A percentile compares a stretch with the other conserved stretches of the same genome.
phyloP scores from a whole-genome alignment of 2,888 invertebrate species.

The Nemurella pictetii region DNA sequence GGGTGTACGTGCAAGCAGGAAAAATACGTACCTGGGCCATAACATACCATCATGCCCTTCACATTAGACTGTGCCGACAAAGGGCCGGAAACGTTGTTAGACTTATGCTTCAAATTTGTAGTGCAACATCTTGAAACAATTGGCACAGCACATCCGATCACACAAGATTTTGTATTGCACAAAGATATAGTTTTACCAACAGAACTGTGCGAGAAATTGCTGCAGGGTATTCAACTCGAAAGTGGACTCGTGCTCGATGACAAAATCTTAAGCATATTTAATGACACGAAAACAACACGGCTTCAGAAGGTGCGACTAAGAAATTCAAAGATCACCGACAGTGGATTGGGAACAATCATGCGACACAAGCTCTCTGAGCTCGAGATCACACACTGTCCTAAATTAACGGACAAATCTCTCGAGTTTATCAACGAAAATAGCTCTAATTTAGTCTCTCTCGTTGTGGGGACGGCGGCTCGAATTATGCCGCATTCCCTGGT shows the following conservation, averaged over 20 bases:
- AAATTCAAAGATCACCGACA: conserved; percentile 71
- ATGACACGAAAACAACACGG: conserved; percentile 67
- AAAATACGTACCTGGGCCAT: neutral
- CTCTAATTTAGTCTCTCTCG: conserved; percentile 68
- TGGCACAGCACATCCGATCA: conserved; percentile 55
- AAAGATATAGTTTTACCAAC: conserved; percentile 67
- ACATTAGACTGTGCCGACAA: conserved; percentile 43
- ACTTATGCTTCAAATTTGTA: conserved; percentile 66
- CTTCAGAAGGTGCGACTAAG: conserved; percentile 70
- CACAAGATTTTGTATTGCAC: conserved; percentile 57
- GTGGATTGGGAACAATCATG: conserved; percentile 69
- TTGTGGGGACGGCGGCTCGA: conserved; percentile 69
- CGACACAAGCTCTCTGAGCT: conserved; percentile 74
- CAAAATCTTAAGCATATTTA: conserved; percentile 70
- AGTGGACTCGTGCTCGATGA: conserved; percentile 62
- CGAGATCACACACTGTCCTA: conserved; percentile 73
- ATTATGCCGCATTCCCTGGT: conserved; percentile 57
- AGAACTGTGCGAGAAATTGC: conserved; percentile 71
- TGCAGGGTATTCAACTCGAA: conserved; percentile 60
- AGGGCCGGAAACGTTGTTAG: conserved; percentile 63
- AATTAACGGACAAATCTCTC: conserved; percentile 65
- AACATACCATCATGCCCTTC: conserved; percentile 31
- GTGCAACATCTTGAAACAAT: conserved; percentile 65
- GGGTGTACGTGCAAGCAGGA: neutral
- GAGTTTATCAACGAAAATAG: conserved; percentile 70